A percentile compares a stretch with the other conserved stretches of the same genome.
These are phyloP conservation scores for Gymnocheta viridis DNA, from an alignment of 2,888 invertebrate genomes.

Conservation along the genomic window DNA sequence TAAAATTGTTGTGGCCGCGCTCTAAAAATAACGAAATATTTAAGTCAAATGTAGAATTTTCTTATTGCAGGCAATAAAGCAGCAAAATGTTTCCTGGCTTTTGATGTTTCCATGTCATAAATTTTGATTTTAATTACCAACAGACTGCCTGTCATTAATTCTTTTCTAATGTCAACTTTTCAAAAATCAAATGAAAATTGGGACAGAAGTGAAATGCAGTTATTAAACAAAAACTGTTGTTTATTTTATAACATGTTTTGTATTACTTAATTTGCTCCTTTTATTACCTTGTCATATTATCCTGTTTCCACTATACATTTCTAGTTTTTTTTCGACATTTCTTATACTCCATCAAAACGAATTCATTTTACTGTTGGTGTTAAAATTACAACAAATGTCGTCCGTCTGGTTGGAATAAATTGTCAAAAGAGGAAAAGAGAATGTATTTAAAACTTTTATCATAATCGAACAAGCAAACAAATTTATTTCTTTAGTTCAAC, in stretches of 20 bases:
- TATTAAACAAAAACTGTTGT: background rate
- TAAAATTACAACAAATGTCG: too few relatives aligned
- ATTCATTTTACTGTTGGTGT: too few relatives aligned
- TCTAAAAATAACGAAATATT: constrained; percentile 10
- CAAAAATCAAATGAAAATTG: background rate
- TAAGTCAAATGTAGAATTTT: constrained; percentile 4
- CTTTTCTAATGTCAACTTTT: background rate
- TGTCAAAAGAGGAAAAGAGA: too few relatives aligned
- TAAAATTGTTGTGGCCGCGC: constrained; percentile 22
- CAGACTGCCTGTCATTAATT: constrained; percentile 1
- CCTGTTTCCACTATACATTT: too few relatives aligned
- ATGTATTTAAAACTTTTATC: too few relatives aligned
- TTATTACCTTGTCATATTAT: too few relatives aligned
- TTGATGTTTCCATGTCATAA: constrained; percentile 43
- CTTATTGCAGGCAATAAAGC: constrained; percentile 29
- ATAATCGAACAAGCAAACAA: too few relatives aligned
- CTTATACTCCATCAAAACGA: too few relatives aligned
- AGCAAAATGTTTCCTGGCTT: constrained; percentile 18
- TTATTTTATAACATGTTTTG: background rate
- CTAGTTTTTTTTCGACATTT: too few relatives aligned
- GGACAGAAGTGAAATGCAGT: background rate
- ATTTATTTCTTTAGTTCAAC: too few relatives aligned
- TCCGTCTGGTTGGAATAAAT: too few relatives aligned
- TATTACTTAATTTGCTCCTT: too few relatives aligned
- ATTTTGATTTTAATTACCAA: constrained; percentile 35